A percentile compares a stretch with the other conserved stretches of the same genome.
Conservation (phyloP, 2,797 vertebrate species). For the Loris lydekkerianus region DNA sequence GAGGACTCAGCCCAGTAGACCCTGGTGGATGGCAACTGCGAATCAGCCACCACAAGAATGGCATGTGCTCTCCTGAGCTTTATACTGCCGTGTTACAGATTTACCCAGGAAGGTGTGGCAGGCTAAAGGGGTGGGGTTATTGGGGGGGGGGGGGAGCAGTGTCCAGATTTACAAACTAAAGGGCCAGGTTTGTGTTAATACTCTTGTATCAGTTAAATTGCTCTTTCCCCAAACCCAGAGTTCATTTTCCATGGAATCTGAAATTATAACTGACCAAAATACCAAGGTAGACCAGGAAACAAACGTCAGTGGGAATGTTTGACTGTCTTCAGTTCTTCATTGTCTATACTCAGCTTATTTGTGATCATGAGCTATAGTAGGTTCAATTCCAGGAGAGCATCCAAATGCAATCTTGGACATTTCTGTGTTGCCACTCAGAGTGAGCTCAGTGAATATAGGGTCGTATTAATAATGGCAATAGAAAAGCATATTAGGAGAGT, state of each 20-base stretch:
- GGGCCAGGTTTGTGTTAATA: constrained; percentile 48
- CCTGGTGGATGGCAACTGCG: background rate
- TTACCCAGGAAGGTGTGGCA: background rate
- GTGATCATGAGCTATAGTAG: background rate
- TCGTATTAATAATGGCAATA: background rate
- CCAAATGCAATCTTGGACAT: background rate
- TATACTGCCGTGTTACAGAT: background rate
- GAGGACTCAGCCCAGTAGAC: background rate
- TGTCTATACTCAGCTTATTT: background rate
- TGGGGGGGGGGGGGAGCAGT: too few relatives aligned
- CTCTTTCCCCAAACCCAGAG: background rate
- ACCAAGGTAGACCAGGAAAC: background rate
- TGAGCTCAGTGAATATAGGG: background rate
- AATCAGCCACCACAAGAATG: background rate
- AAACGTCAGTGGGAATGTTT: background rate
- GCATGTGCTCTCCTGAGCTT: background rate
- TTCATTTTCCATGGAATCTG: constrained; percentile 44
- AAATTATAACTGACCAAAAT: constrained; percentile 53
- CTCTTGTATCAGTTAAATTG: constrained; percentile 22
- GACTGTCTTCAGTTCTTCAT: background rate
- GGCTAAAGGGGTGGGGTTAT: background rate
- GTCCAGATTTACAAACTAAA: background rate
- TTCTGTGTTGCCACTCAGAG: constrained; percentile 16
- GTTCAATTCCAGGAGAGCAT: constrained; percentile 5
- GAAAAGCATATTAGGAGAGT: constrained; percentile 30